Conservation (phyloP, 1,140 invertebrate species). For the Acromyrmex charruanus region DNA sequence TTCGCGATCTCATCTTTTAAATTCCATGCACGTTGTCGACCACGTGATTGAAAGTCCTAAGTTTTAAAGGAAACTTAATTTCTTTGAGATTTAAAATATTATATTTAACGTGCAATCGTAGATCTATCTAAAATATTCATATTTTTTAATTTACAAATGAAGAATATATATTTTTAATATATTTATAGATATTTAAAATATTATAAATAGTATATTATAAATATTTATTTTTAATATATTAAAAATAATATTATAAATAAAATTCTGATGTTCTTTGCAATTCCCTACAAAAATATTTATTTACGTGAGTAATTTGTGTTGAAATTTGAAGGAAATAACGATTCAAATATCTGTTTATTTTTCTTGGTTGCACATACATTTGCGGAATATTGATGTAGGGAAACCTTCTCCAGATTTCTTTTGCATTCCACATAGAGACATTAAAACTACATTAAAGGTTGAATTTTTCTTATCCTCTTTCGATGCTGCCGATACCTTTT, state of each 20-base stretch:
- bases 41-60: slow-evolving; percentile 36
- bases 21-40: slow-evolving; percentile 22
- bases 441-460: slow-evolving; percentile 58
- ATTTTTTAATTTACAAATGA: not conserved
- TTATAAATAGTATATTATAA: slow-evolving; percentile 4
- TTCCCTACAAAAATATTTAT: not conserved
- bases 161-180: not conserved
- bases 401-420: not conserved
- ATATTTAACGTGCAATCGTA: not conserved
- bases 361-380: slow-evolving; percentile 10
- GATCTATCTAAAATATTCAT: not conserved
- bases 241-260: slow-evolving; percentile 2
- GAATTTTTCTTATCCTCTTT: not conserved
- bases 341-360: slow-evolving; percentile 10
- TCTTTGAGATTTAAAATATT: slow-evolving; percentile 14
- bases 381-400: not conserved
- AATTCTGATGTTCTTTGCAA: not conserved
- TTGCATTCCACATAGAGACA: slow-evolving; percentile 41
- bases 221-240: not conserved
- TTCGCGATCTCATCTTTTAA: slow-evolving; percentile 32
- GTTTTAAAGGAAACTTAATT: slow-evolving; percentile 7
- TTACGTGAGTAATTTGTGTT: not conserved
- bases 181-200: not conserved
- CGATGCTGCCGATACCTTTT: slow-evolving; percentile 17
- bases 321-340: not conserved